phyloP scores from a whole-genome alignment of 2,113 vertebrate genomes.

The Rallus limicola region DNA sequence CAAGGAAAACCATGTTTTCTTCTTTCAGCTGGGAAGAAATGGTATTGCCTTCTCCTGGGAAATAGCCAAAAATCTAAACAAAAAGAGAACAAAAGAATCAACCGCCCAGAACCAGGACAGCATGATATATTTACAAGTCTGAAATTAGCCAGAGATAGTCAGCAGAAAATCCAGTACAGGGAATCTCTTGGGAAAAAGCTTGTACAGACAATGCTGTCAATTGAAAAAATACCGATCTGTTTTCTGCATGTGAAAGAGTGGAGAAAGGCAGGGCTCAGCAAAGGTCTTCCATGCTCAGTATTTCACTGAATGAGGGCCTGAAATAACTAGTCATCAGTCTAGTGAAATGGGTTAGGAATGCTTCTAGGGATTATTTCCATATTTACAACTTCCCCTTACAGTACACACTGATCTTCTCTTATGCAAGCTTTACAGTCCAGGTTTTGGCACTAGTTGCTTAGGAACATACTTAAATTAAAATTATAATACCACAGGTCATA shows the following conservation, averaged over 20 bases:
- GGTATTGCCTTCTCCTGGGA: not conserved
- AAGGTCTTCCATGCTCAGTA: not conserved
- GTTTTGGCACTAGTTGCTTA: not conserved
- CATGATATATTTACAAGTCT: not conserved
- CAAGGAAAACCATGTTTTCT: slow-evolving; percentile 68
- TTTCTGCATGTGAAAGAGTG: not conserved
- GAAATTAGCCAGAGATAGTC: not conserved
- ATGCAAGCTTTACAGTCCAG: not conserved
- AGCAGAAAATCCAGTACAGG: not conserved
- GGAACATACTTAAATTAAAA: not conserved
- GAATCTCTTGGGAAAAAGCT: not conserved
- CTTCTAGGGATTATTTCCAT: not conserved
- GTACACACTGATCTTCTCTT: not conserved
- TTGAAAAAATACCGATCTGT: not conserved
- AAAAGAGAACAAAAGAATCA: not conserved
- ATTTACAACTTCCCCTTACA: not conserved
- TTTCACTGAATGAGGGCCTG: not conserved
- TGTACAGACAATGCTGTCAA: not conserved
- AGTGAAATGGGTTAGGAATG: not conserved
- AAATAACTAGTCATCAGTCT: not conserved
- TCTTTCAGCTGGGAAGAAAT: slow-evolving; percentile 32
- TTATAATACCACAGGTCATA: not conserved
- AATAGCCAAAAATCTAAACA: slow-evolving; percentile 78
- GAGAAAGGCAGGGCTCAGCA: not conserved
- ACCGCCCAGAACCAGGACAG: too few species aligned